Conservation (phyloP, 2,888 invertebrate genomes). For the Rotaria socialis region DNA sequence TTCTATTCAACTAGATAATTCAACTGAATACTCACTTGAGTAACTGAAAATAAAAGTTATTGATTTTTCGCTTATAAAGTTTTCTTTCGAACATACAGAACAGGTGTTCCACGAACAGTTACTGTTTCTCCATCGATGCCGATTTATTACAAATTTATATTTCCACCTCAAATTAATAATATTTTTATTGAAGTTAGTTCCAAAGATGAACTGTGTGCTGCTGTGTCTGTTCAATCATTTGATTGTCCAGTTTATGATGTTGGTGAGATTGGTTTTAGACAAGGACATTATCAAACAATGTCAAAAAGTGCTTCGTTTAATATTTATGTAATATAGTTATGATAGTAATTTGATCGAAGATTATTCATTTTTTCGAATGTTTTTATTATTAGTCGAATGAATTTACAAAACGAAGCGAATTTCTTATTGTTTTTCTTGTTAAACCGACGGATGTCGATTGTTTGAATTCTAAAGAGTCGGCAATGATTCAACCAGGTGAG, state of each 20-base stretch:
- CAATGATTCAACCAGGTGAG: background rate
- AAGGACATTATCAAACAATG: conserved; percentile 47
- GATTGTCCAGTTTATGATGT: conserved; percentile 44
- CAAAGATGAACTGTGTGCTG: conserved; percentile 39
- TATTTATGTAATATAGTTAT: conserved; percentile 39
- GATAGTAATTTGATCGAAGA: no score
- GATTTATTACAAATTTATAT: background rate
- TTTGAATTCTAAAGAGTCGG: background rate
- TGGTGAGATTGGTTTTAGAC: conserved; percentile 37
- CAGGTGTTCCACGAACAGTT: background rate
- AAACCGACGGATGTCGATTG: conserved; percentile 15
- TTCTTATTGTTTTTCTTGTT: background rate
- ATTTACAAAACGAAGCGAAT: conserved; percentile 30
- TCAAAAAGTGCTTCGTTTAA: conserved; percentile 41
- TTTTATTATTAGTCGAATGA: background rate
- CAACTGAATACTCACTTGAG: background rate
- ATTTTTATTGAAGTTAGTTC: background rate
- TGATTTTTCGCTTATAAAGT: no score
- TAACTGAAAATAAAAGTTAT: background rate
- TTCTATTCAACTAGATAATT: background rate
- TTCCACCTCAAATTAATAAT: background rate
- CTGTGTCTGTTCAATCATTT: conserved; percentile 43
- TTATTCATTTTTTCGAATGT: background rate
- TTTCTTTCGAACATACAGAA: background rate
- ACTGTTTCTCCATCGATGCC: background rate